These are phyloP conservation scores for Bombus pyrosoma DNA, from an alignment of 1,140 invertebrate species.

Conservation along the genomic window DNA sequence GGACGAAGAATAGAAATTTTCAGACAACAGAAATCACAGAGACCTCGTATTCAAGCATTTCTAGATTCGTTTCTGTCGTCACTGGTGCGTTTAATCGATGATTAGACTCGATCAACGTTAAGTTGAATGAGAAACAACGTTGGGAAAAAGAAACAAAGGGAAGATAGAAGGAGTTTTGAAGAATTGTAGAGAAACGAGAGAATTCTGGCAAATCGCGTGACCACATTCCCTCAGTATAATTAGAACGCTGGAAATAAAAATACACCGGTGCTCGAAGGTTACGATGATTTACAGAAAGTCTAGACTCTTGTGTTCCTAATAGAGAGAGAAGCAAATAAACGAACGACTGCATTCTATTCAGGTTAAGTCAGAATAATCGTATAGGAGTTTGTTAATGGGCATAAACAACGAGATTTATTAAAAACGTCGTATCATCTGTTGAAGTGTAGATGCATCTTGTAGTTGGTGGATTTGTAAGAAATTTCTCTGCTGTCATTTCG, in stretches of 20 bases:
- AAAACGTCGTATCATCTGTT: neutral
- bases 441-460: too few species aligned
- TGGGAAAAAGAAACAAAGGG: neutral
- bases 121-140: too few species aligned
- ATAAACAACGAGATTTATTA: neutral
- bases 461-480: neutral
- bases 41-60: too few species aligned
- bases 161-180: neutral
- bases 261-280: constrained; percentile 1
- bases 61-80: neutral
- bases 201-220: neutral
- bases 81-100: neutral
- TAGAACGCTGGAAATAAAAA: constrained; percentile 10
- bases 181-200: neutral
- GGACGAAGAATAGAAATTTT: too few species aligned
- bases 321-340: neutral
- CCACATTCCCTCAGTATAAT: neutral
- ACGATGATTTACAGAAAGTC: neutral
- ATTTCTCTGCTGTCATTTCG: neutral
- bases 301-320: neutral
- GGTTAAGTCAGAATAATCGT: neutral
- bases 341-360: neutral
- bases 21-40: too few species aligned
- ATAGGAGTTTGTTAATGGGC: neutral
- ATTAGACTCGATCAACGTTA: neutral